Base-by-base conservation (phyloP, 2,797 vertebrate species). In the Neosilurus hyrtlii region DNA sequence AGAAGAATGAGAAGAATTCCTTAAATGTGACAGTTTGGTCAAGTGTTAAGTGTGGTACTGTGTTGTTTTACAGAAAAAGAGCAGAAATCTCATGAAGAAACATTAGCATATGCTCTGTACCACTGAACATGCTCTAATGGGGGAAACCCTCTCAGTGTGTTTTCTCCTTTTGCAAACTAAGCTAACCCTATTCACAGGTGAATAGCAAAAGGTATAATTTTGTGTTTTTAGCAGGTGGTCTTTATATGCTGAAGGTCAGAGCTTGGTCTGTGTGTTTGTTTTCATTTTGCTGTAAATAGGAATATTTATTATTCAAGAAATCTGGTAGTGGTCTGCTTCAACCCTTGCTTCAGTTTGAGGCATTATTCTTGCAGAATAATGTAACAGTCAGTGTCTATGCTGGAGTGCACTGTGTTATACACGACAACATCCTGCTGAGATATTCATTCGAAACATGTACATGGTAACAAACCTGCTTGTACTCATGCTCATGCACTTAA, bases 301-400 rank as follows among this genome's bases (percentile, higher is more conserved):
- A 85, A 80, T 87, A 83, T 86, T 85, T 89, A 85, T 86, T 85
- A 89, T 81, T 83, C 77, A 82, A 84, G 35, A 37, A 61, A 83
- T 79, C 68, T 30, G 63, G 78, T 74, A 35, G 68, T 84, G 72
- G 68, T 65, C 65, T 5, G 14, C 56, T 71, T 71, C 76, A 82
- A 76, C 63, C 37, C 80, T 82, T 49, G 83, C 79, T 86, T 82
- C 22, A 18, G 67, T 83, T 74, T 4, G 76, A 85, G 62, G 78
- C 57, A 68, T 79, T 79, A 79, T 83, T 87, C 82, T 82, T 83
- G 81, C 77, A 86, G 80, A 61, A 59, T 66, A 81, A 61, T 77
- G 51, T 63, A 82, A 63, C n/a, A 71, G 79, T 57, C 49, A 57
- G 68, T 3, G 61, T 78, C 67, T 79, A 54, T 61, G 54, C 72